Evolutionary conservation across 2,113 vertebrate genomes (phyloP).

Genomic region (Lycocorax pyrrhopterus): DNA sequence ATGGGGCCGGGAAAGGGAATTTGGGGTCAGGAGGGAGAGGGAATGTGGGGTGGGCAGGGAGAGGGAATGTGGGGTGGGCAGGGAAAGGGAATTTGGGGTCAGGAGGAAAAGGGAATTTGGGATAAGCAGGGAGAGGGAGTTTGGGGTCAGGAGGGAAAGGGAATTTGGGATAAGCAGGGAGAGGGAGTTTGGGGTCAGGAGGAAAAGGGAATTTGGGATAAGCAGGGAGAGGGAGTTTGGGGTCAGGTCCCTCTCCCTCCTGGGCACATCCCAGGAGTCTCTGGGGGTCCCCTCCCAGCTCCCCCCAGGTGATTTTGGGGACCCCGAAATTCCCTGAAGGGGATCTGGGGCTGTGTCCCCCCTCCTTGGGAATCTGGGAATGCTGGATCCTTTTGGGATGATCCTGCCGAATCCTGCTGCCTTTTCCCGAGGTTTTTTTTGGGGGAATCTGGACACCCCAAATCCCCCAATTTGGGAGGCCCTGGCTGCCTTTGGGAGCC

Average conservation of each 20-base stretch:
- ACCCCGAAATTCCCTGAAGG: not conserved
- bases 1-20: not conserved
- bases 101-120: not conserved
- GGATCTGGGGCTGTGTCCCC: not conserved
- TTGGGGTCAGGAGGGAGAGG: not conserved
- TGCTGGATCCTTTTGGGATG: rapidly evolving
- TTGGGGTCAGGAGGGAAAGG: not conserved
- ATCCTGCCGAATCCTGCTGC: not conserved
- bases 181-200: not conserved
- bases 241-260: not conserved
- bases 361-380: not conserved
- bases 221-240: not conserved
- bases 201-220: not conserved
- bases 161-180: not conserved
- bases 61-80: not conserved
- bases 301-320: not conserved
- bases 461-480: not conserved
- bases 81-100: not conserved
- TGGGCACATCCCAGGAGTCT: no score
- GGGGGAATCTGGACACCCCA: not conserved
- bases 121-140: rapidly evolving
- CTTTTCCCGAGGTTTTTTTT: no score
- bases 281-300: not conserved
- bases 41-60: not conserved
- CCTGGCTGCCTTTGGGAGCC: not conserved